Evolutionary conservation across 2,113 vertebrate species (phyloP).

Genomic region (Spheniscus mendiculus): DNA sequence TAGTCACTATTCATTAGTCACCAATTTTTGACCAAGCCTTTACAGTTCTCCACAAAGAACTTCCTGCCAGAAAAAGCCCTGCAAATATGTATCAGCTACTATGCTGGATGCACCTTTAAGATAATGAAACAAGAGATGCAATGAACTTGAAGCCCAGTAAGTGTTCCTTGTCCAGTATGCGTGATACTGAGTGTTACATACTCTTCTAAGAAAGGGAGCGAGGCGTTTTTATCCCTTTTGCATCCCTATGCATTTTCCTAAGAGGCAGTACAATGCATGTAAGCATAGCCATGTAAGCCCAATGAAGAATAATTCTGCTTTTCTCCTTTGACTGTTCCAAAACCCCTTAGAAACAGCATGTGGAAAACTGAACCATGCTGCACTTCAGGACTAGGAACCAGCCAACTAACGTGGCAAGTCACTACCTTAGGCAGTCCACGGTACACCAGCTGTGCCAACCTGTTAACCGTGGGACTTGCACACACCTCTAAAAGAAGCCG

Average conservation of each 20-base stretch:
- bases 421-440: accelerated
- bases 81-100: background rate
- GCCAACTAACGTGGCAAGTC: accelerated
- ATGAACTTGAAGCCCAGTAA: background rate
- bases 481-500: background rate
- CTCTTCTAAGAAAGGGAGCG: background rate
- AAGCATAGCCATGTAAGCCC: background rate
- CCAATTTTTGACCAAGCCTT: background rate
- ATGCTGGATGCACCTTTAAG: background rate
- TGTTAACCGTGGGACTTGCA: background rate
- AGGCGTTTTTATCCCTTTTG: background rate
- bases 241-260: background rate
- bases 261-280: background rate
- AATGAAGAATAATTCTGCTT: background rate
- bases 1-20: background rate
- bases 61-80: background rate
- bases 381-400: background rate
- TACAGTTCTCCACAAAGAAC: background rate
- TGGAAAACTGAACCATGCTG: background rate
- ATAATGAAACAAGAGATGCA: background rate
- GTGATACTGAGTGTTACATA: background rate
- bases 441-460: background rate
- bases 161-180: background rate
- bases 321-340: background rate
- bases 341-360: background rate